Evolutionary conservation across 1,140 invertebrate species (phyloP).

Genomic region (Sarcophaga bullata): DNA sequence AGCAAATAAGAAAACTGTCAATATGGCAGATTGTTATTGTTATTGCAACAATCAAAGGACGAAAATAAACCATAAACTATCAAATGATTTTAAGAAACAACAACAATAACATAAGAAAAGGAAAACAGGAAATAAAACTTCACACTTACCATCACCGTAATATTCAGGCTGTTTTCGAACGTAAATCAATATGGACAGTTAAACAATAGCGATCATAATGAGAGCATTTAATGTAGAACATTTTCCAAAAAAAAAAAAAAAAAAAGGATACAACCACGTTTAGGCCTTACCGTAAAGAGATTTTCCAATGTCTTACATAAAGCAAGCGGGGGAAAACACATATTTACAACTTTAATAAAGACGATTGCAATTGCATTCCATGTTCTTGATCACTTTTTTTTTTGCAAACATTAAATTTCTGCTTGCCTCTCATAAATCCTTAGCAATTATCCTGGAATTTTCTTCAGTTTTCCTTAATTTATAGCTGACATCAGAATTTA

Average conservation of each 20-base stretch:
- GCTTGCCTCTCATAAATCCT: neutral
- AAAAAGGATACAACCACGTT: neutral
- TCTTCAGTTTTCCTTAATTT: neutral
- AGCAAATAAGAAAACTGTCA: neutral
- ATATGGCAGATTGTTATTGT: neutral
- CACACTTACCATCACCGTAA: neutral
- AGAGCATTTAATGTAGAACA: neutral
- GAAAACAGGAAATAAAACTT: slow-evolving; percentile 15
- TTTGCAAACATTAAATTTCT: neutral
- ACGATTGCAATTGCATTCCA: neutral
- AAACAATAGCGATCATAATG: neutral
- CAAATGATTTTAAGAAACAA: neutral
- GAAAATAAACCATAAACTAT: slow-evolving; percentile 27
- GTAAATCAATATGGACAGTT: slow-evolving; percentile 1
- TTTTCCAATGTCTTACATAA: neutral
- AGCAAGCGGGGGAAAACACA: neutral
- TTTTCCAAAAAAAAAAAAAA: neutral
- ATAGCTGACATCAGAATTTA: slow-evolving; percentile 5
- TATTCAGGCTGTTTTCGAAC: neutral
- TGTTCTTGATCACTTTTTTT: too few species aligned
- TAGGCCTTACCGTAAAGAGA: neutral
- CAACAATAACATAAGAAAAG: slow-evolving; percentile 4
- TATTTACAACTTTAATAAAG: neutral
- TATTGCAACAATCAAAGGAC: neutral
- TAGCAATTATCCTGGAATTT: slow-evolving; percentile 3